phyloP scores from a whole-genome alignment of 2,113 vertebrate species.

The Gymnarchus niloticus region DNA sequence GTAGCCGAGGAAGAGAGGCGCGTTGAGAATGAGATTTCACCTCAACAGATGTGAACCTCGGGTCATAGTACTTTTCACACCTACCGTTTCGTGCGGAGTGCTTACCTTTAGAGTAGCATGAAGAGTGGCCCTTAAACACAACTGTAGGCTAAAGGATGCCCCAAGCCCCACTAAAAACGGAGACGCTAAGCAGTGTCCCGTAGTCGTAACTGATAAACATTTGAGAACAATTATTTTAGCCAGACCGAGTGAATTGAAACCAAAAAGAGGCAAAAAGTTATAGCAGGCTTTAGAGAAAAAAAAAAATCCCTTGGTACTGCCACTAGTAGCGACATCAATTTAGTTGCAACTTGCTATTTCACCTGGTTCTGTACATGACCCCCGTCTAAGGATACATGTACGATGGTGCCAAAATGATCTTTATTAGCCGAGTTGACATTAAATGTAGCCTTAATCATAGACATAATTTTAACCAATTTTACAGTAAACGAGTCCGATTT shows the following conservation, averaged over 20 bases:
- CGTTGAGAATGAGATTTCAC: conserved; percentile 10
- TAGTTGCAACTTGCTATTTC: background rate
- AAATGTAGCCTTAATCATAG: background rate
- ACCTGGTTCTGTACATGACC: background rate
- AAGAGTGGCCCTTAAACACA: conserved; percentile 2
- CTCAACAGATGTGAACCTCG: conserved; percentile 32
- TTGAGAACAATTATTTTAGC: background rate
- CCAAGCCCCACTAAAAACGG: background rate
- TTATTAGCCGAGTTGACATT: background rate
- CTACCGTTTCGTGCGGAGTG: conserved; percentile 11
- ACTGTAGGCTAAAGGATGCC: background rate
- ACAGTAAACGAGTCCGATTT: background rate
- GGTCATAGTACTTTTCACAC: background rate
- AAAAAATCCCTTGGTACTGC: background rate
- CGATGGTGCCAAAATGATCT: background rate
- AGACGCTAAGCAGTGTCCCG: background rate
- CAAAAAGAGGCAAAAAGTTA: background rate
- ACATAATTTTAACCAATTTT: background rate
- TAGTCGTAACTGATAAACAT: conserved; percentile 11
- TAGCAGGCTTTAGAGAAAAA: background rate
- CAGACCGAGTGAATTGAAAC: background rate
- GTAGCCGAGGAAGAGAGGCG: conserved; percentile 28
- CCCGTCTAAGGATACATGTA: background rate
- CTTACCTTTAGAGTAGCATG: conserved; percentile 1
- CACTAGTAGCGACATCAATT: background rate